Evolutionary conservation across 2,113 vertebrate genomes (phyloP).

Genomic region (Echinops telfairi): DNA sequence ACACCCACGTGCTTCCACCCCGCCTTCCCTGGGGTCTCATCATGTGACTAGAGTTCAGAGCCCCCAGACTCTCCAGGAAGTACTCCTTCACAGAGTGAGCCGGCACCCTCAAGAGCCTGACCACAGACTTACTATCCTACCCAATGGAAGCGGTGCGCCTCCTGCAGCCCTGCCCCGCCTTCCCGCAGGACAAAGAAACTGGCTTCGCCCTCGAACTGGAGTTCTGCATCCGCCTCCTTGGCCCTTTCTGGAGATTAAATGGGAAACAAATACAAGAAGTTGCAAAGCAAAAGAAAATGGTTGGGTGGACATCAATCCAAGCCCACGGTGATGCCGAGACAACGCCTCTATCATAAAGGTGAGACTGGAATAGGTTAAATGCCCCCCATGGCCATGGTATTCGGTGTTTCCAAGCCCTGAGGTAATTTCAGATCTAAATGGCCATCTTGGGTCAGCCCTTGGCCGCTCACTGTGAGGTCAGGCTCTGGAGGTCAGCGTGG

Average conservation of each 20-base stretch:
- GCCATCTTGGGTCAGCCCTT: not conserved
- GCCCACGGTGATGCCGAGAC: not conserved
- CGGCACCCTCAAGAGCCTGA: not conserved
- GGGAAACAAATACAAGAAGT: not conserved
- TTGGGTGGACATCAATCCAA: not conserved
- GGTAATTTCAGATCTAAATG: not conserved
- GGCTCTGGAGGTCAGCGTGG: not conserved
- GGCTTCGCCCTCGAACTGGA: not conserved
- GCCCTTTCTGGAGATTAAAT: not conserved
- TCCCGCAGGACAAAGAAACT: not conserved
- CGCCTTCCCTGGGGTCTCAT: not conserved
- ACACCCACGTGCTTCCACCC: not conserved
- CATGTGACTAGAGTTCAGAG: not conserved
- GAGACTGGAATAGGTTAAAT: not conserved
- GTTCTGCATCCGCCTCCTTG: too few relatives aligned
- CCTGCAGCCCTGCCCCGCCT: not conserved
- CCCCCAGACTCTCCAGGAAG: not conserved
- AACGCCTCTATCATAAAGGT: not conserved
- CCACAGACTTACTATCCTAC: not conserved
- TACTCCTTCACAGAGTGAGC: not conserved
- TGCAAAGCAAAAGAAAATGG: not conserved
- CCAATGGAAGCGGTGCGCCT: not conserved
- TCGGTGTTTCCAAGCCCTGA: not conserved
- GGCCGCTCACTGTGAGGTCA: too few relatives aligned
- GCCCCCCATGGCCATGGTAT: rapidly evolving